These are phyloP conservation scores for Guaruba guarouba DNA, from an alignment of 2,113 vertebrate genomes.

Conservation along the genomic window DNA sequence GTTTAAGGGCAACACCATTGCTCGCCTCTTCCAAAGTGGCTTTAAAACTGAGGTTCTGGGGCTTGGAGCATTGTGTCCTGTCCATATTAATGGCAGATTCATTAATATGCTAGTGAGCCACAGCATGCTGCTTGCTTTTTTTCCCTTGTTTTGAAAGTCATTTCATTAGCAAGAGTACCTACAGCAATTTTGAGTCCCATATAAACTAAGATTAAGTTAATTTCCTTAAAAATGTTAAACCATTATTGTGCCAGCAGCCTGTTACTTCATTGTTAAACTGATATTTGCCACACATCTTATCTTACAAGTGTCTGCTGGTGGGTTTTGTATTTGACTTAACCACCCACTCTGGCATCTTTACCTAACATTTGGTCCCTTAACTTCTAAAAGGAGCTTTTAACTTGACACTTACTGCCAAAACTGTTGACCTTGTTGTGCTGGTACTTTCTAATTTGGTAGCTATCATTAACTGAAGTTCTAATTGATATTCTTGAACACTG, in stretches of 20 bases:
- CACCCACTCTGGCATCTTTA: background rate
- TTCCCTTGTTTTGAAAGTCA: slow-evolving; percentile 36
- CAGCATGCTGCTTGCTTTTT: slow-evolving; percentile 65
- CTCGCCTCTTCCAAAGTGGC: background rate
- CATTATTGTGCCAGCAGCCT: background rate
- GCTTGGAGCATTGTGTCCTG: slow-evolving; percentile 4
- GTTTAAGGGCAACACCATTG: slow-evolving; percentile 27
- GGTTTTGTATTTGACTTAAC: background rate
- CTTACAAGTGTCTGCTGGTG: background rate
- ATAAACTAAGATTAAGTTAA: background rate
- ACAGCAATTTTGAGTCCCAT: background rate
- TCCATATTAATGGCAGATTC: slow-evolving; percentile 64
- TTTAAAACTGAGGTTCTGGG: slow-evolving; percentile 9
- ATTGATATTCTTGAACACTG: background rate
- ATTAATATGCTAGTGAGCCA: slow-evolving; percentile 66
- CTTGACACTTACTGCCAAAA: background rate
- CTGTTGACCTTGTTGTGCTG: background rate
- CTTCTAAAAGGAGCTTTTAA: background rate
- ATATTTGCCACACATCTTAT: background rate
- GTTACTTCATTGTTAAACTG: background rate
- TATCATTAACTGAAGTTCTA: background rate
- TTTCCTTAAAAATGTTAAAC: background rate
- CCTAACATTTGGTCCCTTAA: background rate
- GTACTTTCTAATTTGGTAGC: background rate
- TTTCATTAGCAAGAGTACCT: slow-evolving; percentile 40